Evolutionary conservation across 1,140 invertebrate genomes (phyloP), one percentile per base, ranked within the genome.

Genomic region (Polyergus mexicanus): DNA sequence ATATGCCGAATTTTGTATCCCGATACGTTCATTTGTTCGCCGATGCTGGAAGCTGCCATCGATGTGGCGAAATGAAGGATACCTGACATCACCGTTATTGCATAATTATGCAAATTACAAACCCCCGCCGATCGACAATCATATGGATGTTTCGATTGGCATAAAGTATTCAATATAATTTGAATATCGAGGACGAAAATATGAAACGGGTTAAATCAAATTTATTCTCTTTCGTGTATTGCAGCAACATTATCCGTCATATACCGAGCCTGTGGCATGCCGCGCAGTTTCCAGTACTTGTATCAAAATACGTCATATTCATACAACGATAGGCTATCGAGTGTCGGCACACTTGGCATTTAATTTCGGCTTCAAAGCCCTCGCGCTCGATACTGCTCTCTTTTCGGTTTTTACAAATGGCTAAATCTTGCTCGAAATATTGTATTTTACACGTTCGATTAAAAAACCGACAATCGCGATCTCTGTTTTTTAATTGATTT

Each of bases 121-220:
- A 5, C 19, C 19, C 19, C 41, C 22, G 4, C n/a, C 75, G 35
- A 58, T 54, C 78, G 22, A 74, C 78, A 41, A 83, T 83, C 78
- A 47, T 28, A n/a, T 19, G 68, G 54, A 72, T 83, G 68, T 83
- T 83, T 62, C 78, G 78, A 83, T 74, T 83, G 68, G 68, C 68
- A 32, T 28, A 83, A 83, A 83, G 54, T 83, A 83, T 83, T 83
- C 54, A 63, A 71, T 69, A 69, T 69, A 69, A 80, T 80, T 80
- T 83, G 78, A 83, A 83, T 83, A 83, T 71, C 25, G 35, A 13
- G 63, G 22, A 41, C 19, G 78, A 83, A 83, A 83, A 83, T 83
- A 83, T 83, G 78, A 83, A 83, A 83, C 68, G 54, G 68, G 78
- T 74, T 83, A 72, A 83, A 83, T 72, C 78, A 83, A 56, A 83